phyloP scores from a whole-genome alignment of 1,140 invertebrate genomes.

The Hetaerina americana region DNA sequence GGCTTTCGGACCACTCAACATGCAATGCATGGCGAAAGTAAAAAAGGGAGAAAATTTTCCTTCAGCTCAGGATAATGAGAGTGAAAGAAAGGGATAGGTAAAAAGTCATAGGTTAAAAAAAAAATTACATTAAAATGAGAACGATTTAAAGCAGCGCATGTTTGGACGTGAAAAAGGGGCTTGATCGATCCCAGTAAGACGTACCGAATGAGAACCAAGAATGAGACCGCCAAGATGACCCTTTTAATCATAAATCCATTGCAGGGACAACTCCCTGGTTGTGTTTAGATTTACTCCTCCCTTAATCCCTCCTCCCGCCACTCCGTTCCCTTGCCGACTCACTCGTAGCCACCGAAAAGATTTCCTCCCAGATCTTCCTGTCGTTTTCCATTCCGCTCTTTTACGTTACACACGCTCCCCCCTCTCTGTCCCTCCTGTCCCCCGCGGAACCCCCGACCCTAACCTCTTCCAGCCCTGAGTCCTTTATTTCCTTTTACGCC shows the following conservation, averaged over 20 bases:
- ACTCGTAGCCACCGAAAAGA: too few relatives aligned
- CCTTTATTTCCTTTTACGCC: not conserved
- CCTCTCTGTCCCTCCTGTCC: not conserved
- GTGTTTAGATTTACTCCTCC: not conserved
- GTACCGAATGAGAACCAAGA: not conserved
- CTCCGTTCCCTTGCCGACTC: not conserved
- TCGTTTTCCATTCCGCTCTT: not conserved
- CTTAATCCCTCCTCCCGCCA: not conserved
- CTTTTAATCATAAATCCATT: not conserved
- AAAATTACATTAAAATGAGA: too few relatives aligned
- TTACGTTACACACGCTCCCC: not conserved
- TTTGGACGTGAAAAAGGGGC: too few relatives aligned
- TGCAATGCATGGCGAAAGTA: too few relatives aligned
- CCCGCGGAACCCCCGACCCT: not conserved
- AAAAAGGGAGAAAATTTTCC: too few relatives aligned
- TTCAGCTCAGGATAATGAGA: too few relatives aligned
- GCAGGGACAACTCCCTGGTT: not conserved
- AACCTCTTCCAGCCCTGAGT: not conserved
- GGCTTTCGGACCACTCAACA: too few relatives aligned
- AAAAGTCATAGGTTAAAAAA: too few relatives aligned
- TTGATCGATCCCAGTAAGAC: not conserved
- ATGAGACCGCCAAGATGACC: too few relatives aligned
- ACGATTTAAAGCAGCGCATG: too few relatives aligned
- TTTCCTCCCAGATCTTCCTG: too few relatives aligned
- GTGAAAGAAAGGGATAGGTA: too few relatives aligned